Evolutionary conservation across 1,140 invertebrate species (phyloP).

Genomic region (Leptopilina clavipes): DNA sequence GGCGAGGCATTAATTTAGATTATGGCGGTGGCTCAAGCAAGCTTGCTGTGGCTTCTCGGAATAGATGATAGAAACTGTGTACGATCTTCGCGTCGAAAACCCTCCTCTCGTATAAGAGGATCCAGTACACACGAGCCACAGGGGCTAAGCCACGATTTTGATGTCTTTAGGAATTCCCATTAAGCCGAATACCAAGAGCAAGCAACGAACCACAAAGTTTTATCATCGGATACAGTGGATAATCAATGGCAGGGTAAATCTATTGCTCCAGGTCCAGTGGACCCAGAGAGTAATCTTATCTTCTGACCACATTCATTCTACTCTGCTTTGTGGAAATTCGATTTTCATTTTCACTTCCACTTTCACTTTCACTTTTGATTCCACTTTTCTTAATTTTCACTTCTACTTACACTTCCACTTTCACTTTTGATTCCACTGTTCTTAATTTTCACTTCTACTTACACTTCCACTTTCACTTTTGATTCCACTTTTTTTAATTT

Average conservation of each 20-base stretch:
- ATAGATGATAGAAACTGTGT: constrained; percentile 42
- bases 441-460: too few species aligned
- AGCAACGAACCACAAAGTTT: constrained; percentile 58
- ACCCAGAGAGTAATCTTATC: constrained; percentile 67
- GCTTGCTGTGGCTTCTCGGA: constrained; percentile 50
- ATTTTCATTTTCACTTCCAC: too few species aligned
- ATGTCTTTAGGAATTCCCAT: constrained; percentile 63
- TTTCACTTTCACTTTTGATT: too few species aligned
- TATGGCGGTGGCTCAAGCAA: constrained; percentile 46
- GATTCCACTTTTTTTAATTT: too few species aligned
- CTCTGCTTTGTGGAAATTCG: constrained; percentile 69
- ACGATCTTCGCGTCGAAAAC: constrained; percentile 44
- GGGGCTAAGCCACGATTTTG: constrained; percentile 59
- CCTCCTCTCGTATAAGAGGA: constrained; percentile 31
- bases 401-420: too few species aligned
- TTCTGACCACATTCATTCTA: constrained; percentile 69
- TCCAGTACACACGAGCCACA: constrained; percentile 55
- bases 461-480: too few species aligned
- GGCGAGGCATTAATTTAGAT: constrained; percentile 59
- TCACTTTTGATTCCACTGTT: too few species aligned
- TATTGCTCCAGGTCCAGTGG: constrained; percentile 54
- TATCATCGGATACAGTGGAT: constrained; percentile 60
- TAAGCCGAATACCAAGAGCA: constrained; percentile 61
- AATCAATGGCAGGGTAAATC: constrained; percentile 57
- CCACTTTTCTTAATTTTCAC: too few species aligned